Evolutionary conservation across 2,113 vertebrate genomes (phyloP).

Genomic region (Theristicus caerulescens): DNA sequence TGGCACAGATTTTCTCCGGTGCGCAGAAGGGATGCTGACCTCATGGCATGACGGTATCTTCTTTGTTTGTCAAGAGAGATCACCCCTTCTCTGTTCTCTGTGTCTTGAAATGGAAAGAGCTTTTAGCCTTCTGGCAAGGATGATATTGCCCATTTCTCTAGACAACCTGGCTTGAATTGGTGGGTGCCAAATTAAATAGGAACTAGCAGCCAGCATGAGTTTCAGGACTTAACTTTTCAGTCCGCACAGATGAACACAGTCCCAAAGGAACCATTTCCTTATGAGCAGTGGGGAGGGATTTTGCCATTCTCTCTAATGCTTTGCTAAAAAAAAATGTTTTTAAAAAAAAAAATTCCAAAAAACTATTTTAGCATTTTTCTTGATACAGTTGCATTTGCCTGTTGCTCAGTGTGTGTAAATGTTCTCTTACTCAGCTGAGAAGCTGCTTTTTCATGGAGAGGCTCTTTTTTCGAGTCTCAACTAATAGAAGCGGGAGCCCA

Average conservation of each 20-base stretch:
- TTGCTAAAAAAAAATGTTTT: neutral
- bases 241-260: neutral
- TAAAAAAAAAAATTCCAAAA: neutral
- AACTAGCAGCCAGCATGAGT: neutral
- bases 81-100: neutral
- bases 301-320: neutral
- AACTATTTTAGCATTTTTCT: neutral
- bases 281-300: neutral
- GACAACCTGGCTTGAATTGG: neutral
- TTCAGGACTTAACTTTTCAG: neutral
- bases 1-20: neutral
- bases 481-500: rapidly evolving
- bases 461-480: neutral
- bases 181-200: neutral
- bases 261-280: neutral
- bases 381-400: neutral
- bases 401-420: neutral
- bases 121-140: neutral
- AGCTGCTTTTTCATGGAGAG: neutral
- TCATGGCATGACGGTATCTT: rapidly evolving
- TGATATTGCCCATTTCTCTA: neutral
- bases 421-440: neutral
- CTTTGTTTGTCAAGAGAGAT: neutral
- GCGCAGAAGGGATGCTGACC: neutral
- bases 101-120: neutral